Evolutionary conservation across 2,113 vertebrate genomes (phyloP).

Genomic region (Taxidea taxus): DNA sequence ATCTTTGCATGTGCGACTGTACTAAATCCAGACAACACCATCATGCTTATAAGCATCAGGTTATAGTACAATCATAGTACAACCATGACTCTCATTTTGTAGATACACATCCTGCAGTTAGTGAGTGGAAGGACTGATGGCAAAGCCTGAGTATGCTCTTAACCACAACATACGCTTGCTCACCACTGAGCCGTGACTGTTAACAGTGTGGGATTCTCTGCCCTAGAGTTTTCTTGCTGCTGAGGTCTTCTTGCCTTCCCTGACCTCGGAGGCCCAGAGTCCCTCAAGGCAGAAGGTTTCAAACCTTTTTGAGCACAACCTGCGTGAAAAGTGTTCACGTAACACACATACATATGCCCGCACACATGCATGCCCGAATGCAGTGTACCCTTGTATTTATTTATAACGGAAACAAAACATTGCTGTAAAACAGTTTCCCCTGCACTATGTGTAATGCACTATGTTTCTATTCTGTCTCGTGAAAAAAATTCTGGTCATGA

Average conservation of each 20-base stretch:
- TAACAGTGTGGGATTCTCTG: not conserved
- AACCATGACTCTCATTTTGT: not conserved
- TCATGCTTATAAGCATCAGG: not conserved
- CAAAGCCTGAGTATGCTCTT: not conserved
- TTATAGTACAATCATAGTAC: not conserved
- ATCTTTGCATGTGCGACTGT: not conserved
- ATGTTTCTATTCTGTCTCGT: not conserved
- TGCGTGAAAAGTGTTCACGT: not conserved
- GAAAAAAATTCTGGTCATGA: not conserved
- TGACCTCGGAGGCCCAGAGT: not conserved
- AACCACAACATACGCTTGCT: not conserved
- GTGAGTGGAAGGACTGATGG: not conserved
- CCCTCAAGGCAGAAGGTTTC: not conserved
- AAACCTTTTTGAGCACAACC: not conserved
- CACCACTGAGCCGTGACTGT: not conserved
- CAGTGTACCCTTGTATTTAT: not conserved
- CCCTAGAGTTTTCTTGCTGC: not conserved
- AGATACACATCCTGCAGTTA: not conserved
- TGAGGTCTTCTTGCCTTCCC: not conserved
- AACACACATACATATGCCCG: not conserved
- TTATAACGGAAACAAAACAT: not conserved
- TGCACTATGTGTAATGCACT: not conserved
- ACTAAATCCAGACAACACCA: not conserved
- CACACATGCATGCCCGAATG: rapidly evolving
- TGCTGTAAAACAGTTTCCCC: not conserved